Evolutionary conservation across 2,113 vertebrate genomes (phyloP).

Genomic region (Ivindomyrus marchei): DNA sequence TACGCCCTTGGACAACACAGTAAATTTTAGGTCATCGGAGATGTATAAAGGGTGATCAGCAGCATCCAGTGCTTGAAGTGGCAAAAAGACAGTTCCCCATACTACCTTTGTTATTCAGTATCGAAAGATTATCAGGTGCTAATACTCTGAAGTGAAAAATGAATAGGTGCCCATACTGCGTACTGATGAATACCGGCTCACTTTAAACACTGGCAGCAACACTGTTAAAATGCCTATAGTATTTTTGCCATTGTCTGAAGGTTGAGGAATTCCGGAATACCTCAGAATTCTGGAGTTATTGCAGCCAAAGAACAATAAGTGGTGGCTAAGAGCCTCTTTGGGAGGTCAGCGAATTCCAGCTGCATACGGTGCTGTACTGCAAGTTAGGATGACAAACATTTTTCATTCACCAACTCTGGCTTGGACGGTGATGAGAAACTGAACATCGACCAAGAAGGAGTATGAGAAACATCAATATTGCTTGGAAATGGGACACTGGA

Average conservation of each 20-base stretch:
- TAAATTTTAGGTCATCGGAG: not conserved
- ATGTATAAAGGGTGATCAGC: not conserved
- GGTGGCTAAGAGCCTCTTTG: not conserved
- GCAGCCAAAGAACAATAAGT: not conserved
- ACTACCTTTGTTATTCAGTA: not conserved
- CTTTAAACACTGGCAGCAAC: not conserved
- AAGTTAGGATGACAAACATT: not conserved
- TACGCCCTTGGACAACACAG: not conserved
- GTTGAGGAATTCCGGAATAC: not conserved
- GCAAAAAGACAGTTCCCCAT: not conserved
- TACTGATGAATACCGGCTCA: not conserved
- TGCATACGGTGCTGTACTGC: not conserved
- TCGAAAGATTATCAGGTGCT: not conserved
- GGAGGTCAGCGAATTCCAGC: not conserved
- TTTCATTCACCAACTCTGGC: not conserved
- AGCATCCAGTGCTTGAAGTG: not conserved
- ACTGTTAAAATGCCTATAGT: not conserved
- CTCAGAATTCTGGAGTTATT: not conserved
- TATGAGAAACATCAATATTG: not conserved
- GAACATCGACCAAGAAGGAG: not conserved
- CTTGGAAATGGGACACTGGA: not conserved
- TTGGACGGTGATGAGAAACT: not conserved
- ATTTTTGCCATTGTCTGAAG: not conserved
- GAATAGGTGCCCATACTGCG: not conserved
- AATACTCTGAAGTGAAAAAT: not conserved